Conservation (phyloP, 2,797 vertebrate species). For the Gymnoscopelus microlampas region DNA sequence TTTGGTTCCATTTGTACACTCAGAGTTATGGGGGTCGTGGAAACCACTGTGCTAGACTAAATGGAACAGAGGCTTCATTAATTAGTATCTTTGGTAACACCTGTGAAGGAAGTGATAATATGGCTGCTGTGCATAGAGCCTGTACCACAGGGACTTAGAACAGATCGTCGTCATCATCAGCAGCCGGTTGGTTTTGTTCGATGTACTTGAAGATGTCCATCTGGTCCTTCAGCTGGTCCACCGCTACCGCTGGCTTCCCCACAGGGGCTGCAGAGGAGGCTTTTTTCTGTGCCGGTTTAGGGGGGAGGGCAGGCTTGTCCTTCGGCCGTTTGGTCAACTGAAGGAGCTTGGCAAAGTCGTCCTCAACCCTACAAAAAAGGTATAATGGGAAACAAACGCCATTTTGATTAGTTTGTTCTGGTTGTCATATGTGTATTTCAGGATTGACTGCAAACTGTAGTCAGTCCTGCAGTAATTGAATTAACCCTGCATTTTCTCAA, state of each 20-base stretch:
- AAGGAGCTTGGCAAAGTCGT: slow-evolving; percentile 84
- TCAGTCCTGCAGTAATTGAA: too few species aligned
- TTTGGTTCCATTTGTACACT: too few species aligned
- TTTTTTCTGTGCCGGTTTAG: slow-evolving; percentile 75
- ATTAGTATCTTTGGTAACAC: too few species aligned
- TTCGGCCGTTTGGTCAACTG: slow-evolving; percentile 68
- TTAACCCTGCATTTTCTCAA: too few species aligned
- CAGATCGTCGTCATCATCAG: slow-evolving; percentile 75
- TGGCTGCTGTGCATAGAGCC: too few species aligned
- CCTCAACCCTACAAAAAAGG: slow-evolving; percentile 78
- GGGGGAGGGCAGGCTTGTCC: slow-evolving; percentile 49
- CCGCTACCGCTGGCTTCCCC: slow-evolving; percentile 43
- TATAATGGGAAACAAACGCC: not conserved
- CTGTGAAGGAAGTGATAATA: too few species aligned
- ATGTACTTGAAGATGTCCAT: slow-evolving; percentile 87
- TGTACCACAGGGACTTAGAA: slow-evolving; percentile 72
- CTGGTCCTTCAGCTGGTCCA: slow-evolving; percentile 80
- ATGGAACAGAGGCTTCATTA: too few species aligned
- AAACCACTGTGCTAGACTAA: too few species aligned
- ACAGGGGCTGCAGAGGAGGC: slow-evolving; percentile 42
- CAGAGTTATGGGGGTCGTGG: too few species aligned
- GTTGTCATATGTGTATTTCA: too few species aligned
- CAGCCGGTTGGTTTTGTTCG: slow-evolving; percentile 78
- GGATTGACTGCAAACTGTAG: too few species aligned
- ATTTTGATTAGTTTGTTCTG: too few species aligned